phyloP scores from a whole-genome alignment of 2,888 invertebrate genomes.

The Heteromurus nitidus region DNA sequence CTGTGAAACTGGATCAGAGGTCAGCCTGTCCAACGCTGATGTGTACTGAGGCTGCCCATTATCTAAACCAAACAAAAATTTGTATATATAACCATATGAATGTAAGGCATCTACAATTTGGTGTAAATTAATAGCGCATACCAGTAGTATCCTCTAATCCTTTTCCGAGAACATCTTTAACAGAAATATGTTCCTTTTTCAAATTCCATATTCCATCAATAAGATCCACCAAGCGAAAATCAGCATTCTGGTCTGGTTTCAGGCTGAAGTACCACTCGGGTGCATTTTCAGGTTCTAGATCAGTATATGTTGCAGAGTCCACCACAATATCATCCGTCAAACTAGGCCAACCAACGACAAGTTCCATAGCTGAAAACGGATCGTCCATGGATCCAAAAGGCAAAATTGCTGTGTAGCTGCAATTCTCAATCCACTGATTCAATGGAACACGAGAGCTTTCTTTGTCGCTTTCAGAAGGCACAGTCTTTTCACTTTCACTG shows the following conservation, averaged over 20 bases:
- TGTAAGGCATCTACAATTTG: too few species aligned
- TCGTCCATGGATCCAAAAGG: conserved; percentile 73
- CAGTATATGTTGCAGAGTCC: conserved; percentile 90
- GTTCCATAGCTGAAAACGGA: conserved; percentile 69
- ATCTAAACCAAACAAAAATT: too few species aligned
- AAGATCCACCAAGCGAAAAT: conserved; percentile 86
- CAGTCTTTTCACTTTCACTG: conserved; percentile 12
- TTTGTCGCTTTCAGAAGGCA: too few species aligned
- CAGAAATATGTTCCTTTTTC: conserved; percentile 76
- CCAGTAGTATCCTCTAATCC: conserved; percentile 74
- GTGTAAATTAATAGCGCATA: too few species aligned
- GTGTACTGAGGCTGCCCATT: conserved; percentile 73
- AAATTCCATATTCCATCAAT: conserved; percentile 84
- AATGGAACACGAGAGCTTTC: conserved; percentile 10
- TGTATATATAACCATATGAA: too few species aligned
- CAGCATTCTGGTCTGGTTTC: conserved; percentile 75
- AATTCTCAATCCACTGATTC: conserved; percentile 53
- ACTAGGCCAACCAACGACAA: conserved; percentile 88
- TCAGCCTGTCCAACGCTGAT: conserved; percentile 75
- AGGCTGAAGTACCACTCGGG: conserved; percentile 83
- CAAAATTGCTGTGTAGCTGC: conserved; percentile 65
- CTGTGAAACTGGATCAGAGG: conserved; percentile 74
- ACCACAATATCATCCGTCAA: conserved; percentile 89
- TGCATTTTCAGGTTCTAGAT: conserved; percentile 87
- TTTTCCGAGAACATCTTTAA: conserved; percentile 79